A percentile compares a stretch with the other conserved stretches of the same genome.
Conservation (phyloP, 2,797 vertebrate species). For the Phoebastria nigripes region DNA sequence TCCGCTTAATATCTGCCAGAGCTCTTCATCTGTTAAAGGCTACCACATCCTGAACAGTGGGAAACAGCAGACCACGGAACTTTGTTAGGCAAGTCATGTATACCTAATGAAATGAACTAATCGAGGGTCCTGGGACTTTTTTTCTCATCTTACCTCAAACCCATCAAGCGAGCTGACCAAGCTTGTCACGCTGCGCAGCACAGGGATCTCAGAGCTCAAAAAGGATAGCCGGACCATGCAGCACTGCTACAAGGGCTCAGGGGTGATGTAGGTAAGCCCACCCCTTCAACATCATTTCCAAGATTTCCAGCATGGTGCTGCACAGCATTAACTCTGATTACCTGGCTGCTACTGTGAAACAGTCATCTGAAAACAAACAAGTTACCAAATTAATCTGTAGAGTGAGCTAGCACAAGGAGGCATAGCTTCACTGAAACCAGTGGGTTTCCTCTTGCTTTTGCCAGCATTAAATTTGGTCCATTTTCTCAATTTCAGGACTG, state of each 20-base stretch:
- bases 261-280: background rate
- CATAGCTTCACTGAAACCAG: background rate
- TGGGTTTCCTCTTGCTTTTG: background rate
- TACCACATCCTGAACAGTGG: background rate
- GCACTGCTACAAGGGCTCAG: background rate
- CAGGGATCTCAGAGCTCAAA: background rate
- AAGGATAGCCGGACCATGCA: background rate
- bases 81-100: background rate
- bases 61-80: background rate
- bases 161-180: background rate
- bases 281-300: background rate
- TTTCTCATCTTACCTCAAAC: background rate
- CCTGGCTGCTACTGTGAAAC: background rate
- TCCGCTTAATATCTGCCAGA: background rate
- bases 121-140: fast-evolving
- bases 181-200: background rate
- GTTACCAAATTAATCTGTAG: background rate
- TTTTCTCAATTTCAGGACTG: background rate
- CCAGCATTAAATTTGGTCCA: background rate
- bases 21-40: background rate
- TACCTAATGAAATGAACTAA: background rate
- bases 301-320: background rate
- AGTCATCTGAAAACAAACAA: background rate
- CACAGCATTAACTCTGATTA: background rate
- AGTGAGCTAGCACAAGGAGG: background rate